Base-by-base conservation (phyloP, 2,888 invertebrate genomes). In the Lomographa bimaculata region DNA sequence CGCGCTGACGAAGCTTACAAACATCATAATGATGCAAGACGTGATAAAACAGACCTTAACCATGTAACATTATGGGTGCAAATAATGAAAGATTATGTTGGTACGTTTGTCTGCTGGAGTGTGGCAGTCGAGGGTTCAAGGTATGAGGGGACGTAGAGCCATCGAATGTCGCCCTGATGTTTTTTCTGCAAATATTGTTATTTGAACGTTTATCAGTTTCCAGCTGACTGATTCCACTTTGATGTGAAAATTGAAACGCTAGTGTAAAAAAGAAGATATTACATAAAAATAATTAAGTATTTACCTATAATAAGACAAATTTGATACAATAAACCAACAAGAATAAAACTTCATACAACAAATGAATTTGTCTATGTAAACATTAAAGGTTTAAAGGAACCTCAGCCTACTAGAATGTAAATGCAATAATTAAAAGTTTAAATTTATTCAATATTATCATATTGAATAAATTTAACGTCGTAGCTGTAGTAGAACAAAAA, bases 81-180 rank as follows among this genome's bases (percentile, higher is more conserved):
- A 16, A 26, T 34, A 49, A 36, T 50, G 71, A 51, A 60, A 44
- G 24, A 21, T 35, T 41, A 46, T 51, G 55, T 64, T 71, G 67
- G 74, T 65, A 47, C 43, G 55, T 59, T 63, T 69, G 79, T 75
- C 75, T 80, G 66, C 64, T 73, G 71, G 67, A 82, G 82, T 80
- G 74, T 76, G 68, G 71, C 71, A 36, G 25, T 9, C 23, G 71
- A 79, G 85, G 84, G 84, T 78, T 72, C 70, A 68, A 67, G 66
- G 65, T 71, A 65, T 61, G 70, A 76, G 83, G 86, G 84, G 79
- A 71, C 69, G 66, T 60, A 66, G 54, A 54, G 66, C 73, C 77
- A 73, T 65, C 69, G 56, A 54, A 58, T 32, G 45, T 24, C 64
- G 56, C 61, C 69, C 71, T 71, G 72, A 65, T 68, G 71, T 64